These are phyloP conservation scores for Pedetes capensis DNA, from an alignment of 2,113 vertebrate genomes.

Conservation along the genomic window DNA sequence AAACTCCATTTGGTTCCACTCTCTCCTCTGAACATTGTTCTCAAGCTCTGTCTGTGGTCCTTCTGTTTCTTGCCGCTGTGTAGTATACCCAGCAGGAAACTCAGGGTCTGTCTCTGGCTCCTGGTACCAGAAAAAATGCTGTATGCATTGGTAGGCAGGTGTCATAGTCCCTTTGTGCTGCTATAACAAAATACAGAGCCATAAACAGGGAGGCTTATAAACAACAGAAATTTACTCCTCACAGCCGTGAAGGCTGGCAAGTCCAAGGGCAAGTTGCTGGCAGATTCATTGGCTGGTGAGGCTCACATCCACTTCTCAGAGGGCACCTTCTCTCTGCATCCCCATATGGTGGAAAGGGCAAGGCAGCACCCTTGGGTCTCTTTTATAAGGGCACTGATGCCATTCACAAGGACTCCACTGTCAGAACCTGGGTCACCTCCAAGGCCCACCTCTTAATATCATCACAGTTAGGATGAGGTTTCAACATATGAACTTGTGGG, in stretches of 20 bases:
- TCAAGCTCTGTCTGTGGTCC: background rate
- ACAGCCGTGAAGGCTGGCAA: background rate
- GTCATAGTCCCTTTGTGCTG: background rate
- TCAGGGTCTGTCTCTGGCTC: background rate
- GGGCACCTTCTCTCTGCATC: no score
- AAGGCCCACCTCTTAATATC: background rate
- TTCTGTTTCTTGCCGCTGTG: background rate
- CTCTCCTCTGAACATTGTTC: background rate
- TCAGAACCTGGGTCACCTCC: no score
- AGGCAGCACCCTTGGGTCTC: background rate
- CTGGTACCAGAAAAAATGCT: background rate
- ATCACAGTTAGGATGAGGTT: background rate
- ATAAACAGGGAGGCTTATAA: background rate
- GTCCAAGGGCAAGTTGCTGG: background rate
- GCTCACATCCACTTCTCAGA: no score
- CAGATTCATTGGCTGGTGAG: no score
- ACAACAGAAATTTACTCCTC: background rate
- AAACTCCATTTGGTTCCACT: background rate
- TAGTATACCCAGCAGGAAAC: background rate
- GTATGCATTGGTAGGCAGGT: accelerated
- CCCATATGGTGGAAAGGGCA: no score
- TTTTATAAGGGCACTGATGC: background rate
- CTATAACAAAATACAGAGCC: background rate
- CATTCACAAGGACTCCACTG: background rate
- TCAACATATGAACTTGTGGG: background rate